Conservation (phyloP, 2,113 vertebrate species). For the Rhinopithecus roxellana region DNA sequence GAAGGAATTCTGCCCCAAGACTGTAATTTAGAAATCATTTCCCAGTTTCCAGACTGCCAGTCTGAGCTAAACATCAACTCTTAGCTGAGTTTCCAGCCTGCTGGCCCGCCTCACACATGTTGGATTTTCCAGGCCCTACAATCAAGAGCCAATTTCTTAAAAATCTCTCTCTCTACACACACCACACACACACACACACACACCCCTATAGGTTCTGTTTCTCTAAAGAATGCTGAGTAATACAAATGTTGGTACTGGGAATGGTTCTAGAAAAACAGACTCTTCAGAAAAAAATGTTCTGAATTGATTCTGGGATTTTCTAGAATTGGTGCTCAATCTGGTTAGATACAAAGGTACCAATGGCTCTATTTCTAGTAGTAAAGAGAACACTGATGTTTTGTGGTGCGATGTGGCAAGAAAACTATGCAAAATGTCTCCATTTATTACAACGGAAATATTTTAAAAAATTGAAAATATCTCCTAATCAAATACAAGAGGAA, state of each 20-base stretch:
- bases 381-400: background rate
- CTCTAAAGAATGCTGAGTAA: background rate
- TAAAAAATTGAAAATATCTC: too few species aligned
- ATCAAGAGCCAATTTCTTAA: background rate
- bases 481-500: background rate
- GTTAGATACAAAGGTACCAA: background rate
- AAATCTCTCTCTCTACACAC: background rate
- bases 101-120: background rate
- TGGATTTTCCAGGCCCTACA: background rate
- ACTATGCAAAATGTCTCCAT: background rate
- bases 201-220: background rate
- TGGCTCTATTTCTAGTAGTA: background rate
- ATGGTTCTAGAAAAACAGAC: background rate
- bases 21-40: background rate
- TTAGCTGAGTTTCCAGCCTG: background rate
- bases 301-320: background rate
- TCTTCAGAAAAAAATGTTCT: background rate
- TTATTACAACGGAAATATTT: too few species aligned
- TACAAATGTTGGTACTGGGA: background rate
- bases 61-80: background rate
- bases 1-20: background rate
- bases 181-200: background rate
- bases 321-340: background rate
- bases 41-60: background rate
- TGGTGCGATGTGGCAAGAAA: background rate